phyloP scores from a whole-genome alignment of 2,888 invertebrate genomes.

The Bursaphelenchus okinawaensis region DNA sequence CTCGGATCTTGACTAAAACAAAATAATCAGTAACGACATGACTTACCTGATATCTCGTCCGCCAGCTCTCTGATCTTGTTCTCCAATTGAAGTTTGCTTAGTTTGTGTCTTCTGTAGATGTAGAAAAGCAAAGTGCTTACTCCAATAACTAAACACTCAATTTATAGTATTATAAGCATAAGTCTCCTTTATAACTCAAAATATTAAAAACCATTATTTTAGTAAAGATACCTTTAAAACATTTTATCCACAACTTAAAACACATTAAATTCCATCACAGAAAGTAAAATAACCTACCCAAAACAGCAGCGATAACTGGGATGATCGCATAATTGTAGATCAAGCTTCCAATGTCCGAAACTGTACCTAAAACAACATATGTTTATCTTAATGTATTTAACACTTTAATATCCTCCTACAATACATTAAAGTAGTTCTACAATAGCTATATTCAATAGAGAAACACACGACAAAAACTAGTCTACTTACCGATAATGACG shows the following conservation, averaged over 20 bases:
- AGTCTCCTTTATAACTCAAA: too few relatives aligned
- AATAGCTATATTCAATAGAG: not conserved
- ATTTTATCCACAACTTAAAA: too few relatives aligned
- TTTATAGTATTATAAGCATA: too few relatives aligned
- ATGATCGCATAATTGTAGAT: conserved; percentile 45
- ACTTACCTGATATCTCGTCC: conserved; percentile 39
- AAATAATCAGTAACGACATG: not conserved
- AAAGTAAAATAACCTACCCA: conserved; percentile 11
- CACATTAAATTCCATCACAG: too few relatives aligned
- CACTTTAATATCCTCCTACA: too few relatives aligned
- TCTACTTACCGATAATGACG: conserved; percentile 25
- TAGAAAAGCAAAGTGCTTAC: conserved; percentile 23
- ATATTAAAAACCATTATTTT: not conserved
- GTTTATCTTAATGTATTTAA: too few relatives aligned
- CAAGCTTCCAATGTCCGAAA: conserved; percentile 31
- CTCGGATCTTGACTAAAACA: conserved; percentile 18
- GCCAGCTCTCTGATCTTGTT: conserved; percentile 34
- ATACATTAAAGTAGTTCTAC: too few relatives aligned
- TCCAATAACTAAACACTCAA: conserved; percentile 9
- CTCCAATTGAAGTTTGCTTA: conserved; percentile 27
- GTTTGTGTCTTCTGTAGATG: conserved; percentile 29
- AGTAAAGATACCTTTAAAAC: too few relatives aligned
- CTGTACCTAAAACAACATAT: conserved; percentile 30
- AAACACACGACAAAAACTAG: not conserved
- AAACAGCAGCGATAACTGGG: conserved; percentile 27